Evolutionary conservation across 2,888 invertebrate genomes (phyloP).

Genomic region (Drosophila ustulata): DNA sequence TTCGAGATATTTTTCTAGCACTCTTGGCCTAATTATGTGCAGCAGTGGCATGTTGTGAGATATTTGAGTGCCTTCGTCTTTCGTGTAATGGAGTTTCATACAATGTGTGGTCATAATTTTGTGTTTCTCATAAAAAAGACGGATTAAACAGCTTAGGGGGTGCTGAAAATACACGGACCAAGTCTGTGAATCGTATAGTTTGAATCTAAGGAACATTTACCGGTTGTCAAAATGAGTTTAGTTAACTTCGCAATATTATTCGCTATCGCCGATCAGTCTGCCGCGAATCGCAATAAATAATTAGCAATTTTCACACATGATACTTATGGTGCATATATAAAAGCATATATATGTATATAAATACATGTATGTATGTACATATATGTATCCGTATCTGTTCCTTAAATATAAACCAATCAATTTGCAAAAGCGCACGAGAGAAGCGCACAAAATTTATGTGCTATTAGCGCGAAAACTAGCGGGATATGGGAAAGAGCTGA

Average conservation of each 20-base stretch:
- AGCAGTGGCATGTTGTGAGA: constrained; percentile 3
- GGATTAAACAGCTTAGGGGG: constrained; percentile 10
- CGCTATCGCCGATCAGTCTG: constrained; percentile 54
- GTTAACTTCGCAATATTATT: neutral
- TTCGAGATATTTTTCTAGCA: constrained; percentile 5
- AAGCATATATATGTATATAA: neutral
- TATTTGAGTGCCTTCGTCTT: constrained; percentile 19
- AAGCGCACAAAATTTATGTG: constrained; percentile 58
- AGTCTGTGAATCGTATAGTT: neutral
- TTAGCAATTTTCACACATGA: constrained; percentile 11
- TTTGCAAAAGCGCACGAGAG: constrained; percentile 26
- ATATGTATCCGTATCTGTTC: constrained; percentile 4
- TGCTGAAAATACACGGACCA: neutral
- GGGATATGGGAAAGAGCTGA: constrained; percentile 20
- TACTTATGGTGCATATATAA: constrained; percentile 5
- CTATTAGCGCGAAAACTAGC: constrained; percentile 41
- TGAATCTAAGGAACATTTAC: no score
- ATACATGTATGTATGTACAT: no score
- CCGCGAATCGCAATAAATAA: constrained; percentile 34
- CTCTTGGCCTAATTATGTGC: constrained; percentile 32
- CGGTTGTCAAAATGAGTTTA: no score
- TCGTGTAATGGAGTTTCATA: constrained; percentile 20
- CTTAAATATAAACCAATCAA: constrained; percentile 37
- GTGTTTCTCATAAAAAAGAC: constrained; percentile 8
- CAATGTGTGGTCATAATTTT: constrained; percentile 16